Evolutionary conservation across 2,113 vertebrate genomes (phyloP), one percentile per base, ranked within the genome.

Genomic region (Oenanthe oenanthe): DNA sequence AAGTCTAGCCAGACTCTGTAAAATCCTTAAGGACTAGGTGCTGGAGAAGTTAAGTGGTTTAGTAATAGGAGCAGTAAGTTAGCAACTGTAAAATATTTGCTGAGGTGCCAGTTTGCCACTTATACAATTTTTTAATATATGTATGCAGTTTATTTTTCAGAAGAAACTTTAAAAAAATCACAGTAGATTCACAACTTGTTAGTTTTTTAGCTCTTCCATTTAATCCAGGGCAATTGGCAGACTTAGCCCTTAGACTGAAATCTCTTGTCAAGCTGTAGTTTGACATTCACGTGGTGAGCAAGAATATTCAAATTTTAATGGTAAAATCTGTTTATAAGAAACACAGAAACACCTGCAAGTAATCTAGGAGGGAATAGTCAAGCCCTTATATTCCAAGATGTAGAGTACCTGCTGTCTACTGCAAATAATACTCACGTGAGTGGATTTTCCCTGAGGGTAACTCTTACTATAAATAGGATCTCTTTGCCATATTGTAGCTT

Each of bases 401-500:
- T 82, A 26, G 74, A 76, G 66, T 79, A 91, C 66, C 53, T 45
- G 20, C 62, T 92, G 77, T 28, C 91, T 94, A 5, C 85, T 95
- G 92, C 66, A 85, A 91, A 85, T 93, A 66, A 51, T 86, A 29
- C 78, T 91, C 87, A 65, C 7, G 24, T 95, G 92, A 95, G 91
- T 74, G 85, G 86, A 82, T 88, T 97, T 96, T 89, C 94, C 85
- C 79, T 5, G 36, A 76, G 89, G 81, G 80, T 42, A 71, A 89
- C 75, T 92, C 82, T 42, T 62, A n/a, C 93, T 94, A 95, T 95
- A 92, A 92, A 88, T 88, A 94, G 95, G 48, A 86, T 54, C 85
- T 93, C 88, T 79, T 96, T 84, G 76, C 81, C 17, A 7, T 89
- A 36, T 50, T 76, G 85, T 86, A 94, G 90, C 81, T 82, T 93